These are phyloP conservation scores for Muntiacus reevesi DNA, from an alignment of 2,113 vertebrate genomes.

Conservation along the genomic window DNA sequence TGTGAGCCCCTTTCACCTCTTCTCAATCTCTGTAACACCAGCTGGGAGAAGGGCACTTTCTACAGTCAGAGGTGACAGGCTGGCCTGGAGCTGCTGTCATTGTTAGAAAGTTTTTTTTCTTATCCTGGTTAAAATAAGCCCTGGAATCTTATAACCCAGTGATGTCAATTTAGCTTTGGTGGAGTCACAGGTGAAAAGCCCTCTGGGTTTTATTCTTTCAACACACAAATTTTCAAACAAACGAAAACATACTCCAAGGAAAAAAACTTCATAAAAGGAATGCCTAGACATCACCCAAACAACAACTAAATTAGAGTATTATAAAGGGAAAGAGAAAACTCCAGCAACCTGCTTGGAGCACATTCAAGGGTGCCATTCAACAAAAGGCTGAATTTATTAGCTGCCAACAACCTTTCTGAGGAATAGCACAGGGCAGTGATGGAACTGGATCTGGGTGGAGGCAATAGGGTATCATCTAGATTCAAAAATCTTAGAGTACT, in stretches of 20 bases:
- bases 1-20: background rate
- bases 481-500: background rate
- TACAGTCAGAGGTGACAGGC: background rate
- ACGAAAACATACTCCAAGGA: background rate
- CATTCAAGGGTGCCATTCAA: background rate
- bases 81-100: accelerated
- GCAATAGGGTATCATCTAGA: background rate
- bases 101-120: background rate
- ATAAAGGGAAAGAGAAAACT: background rate
- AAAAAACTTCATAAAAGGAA: background rate
- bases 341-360: background rate
- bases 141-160: background rate
- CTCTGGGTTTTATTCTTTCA: background rate
- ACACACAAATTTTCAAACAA: background rate
- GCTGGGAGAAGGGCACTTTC: too few species aligned
- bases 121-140: background rate
- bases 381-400: background rate
- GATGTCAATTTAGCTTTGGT: background rate
- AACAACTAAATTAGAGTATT: background rate
- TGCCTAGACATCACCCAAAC: background rate
- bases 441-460: background rate
- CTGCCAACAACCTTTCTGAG: background rate
- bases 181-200: background rate
- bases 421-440: background rate
- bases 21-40: too few species aligned